Evolutionary conservation across 2,888 invertebrate species (phyloP), one percentile per base, ranked within the genome.

Genomic region (Mesochorus sp.): DNA sequence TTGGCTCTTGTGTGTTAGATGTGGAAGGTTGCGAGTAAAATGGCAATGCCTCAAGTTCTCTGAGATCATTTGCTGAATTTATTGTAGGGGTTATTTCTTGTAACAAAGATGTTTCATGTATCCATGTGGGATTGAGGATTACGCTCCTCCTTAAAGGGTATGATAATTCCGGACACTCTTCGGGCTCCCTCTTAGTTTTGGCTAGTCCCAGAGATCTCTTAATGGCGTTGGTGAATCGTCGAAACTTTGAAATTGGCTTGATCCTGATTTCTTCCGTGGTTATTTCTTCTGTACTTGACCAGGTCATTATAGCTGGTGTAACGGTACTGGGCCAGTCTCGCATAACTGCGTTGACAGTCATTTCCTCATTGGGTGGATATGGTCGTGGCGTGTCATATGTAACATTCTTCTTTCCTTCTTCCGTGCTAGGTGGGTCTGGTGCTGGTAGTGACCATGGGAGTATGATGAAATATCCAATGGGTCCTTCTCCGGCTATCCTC

Each of bases 371-470:
- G 6, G 47, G 47, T 47, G 17, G 47, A 6, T 47, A 8, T 17
- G 19, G 17, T 19, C n/a, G n/a, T n/a, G 34, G 1, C 34, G 1
- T 1, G 34, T n/a, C n/a, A n/a, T 4, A 12, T 42, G 17, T 42
- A 42, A n/a, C 42, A 12, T 42, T 1, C 42, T 42, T n/a, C n/a
- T n/a, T n/a, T n/a, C n/a, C n/a, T n/a, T n/a, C n/a, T n/a, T n/a
- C n/a, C n/a, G n/a, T n/a, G n/a, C n/a, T n/a, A n/a, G n/a, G 5
- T n/a, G 4, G 14, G 1, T n/a, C n/a, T n/a, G n/a, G n/a, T n/a
- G n/a, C n/a, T n/a, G 55, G 55, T 19, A 55, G 0, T 2, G 55
- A 10, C 55, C 55, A 55, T 19, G 55, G 55, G 1, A 55, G 34
- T 21, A 55, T 37, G 1, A 55, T 37, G 10, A 37, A 55, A 28